Evolutionary conservation across 53 echinoderm and acorn worm genomes (phyloP).

Genomic region (Holothuria leucospilota): DNA sequence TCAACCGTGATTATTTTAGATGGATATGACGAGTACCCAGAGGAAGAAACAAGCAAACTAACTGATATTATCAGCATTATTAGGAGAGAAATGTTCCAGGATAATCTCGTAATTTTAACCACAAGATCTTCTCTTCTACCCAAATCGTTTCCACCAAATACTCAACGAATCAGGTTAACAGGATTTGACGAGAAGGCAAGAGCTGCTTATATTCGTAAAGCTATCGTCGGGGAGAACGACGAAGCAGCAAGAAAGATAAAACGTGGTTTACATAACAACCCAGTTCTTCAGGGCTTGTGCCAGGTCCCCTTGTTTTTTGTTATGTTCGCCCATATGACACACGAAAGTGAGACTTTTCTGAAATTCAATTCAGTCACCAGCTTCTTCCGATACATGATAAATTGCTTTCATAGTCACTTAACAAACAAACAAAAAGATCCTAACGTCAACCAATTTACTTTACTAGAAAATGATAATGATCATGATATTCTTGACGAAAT

Average conservation of each 20-base stretch:
- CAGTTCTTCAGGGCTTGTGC: too few species aligned
- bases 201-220: not conserved
- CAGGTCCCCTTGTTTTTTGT: constrained; percentile 1
- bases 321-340: constrained; percentile 27
- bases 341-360: not conserved
- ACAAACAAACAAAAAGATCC: too few species aligned
- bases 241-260: not conserved
- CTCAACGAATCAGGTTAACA: constrained; percentile 2
- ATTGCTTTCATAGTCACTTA: not conserved
- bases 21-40: constrained; percentile 34
- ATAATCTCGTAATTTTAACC: not conserved
- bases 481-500: constrained; percentile 2
- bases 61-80: constrained; percentile 11
- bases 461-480: not conserved
- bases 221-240: not conserved
- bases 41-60: not conserved
- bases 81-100: not conserved
- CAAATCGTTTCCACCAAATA: not conserved
- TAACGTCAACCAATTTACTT: not conserved
- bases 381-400: constrained; percentile 21
- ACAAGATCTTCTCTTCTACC: not conserved
- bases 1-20: constrained; percentile 26
- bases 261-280: not conserved
- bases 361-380: constrained; percentile 3
- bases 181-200: not conserved